Base-by-base conservation (phyloP, 1,140 invertebrate genomes). In the Hydropsyche tenuis region DNA sequence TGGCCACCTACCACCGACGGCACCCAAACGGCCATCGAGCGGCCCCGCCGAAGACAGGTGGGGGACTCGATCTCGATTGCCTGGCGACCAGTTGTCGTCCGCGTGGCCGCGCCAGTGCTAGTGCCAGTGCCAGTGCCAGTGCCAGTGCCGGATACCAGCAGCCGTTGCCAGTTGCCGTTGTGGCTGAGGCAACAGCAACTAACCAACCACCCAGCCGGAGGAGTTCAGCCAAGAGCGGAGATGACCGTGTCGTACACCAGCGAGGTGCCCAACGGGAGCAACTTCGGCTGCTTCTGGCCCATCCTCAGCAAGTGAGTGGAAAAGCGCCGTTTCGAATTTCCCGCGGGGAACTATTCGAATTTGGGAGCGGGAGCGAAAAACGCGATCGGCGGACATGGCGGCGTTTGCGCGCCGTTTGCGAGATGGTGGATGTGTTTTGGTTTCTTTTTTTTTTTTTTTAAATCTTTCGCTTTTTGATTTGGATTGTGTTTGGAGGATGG, bases 161-260 rank as follows among this genome's bases (percentile, higher is more conserved):
- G 14, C 48, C 5, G 20, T 20, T 51, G 9, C n/a, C 48, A 20
- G 48, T 1, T 25, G n/a, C n/a, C n/a, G n/a, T n/a, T n/a, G n/a
- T n/a, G n/a, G n/a, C n/a, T n/a, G n/a, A n/a, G n/a, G n/a, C n/a
- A n/a, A n/a, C n/a, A n/a, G n/a, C n/a, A n/a, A n/a, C n/a, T n/a
- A n/a, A n/a, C n/a, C n/a, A n/a, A n/a, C n/a, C n/a, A n/a, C n/a
- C n/a, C n/a, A n/a, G n/a, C n/a, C n/a, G n/a, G n/a, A n/a, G n/a
- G n/a, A n/a, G n/a, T n/a, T n/a, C 65, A n/a, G 42, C 62, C 23
- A 14, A 16, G 18, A 18, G 27, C 16, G 56, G 83, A 81, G 79
- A 95, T 95, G 93, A 95, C 93, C 78, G 90, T 95, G 78, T 93
- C 93, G 42, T 95, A 95, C 86, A 92, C 92, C 77, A 91, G 92